Evolutionary conservation across 2,113 vertebrate genomes (phyloP).

Genomic region (Channa argus): DNA sequence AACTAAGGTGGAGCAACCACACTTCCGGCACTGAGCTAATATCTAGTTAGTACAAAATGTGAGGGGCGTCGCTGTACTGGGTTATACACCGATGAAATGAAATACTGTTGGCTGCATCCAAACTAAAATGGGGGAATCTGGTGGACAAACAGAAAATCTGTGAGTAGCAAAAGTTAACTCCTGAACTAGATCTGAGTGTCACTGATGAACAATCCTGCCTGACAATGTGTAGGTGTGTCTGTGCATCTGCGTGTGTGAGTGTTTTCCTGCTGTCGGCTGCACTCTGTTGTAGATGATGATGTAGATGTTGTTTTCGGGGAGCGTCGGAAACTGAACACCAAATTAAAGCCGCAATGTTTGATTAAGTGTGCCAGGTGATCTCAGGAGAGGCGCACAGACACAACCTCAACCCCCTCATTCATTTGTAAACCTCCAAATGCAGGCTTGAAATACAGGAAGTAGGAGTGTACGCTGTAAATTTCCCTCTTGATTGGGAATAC

Average conservation of each 20-base stretch:
- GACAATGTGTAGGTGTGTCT: conserved; percentile 24
- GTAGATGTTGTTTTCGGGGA: conserved; percentile 74
- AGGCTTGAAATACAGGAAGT: conserved; percentile 79
- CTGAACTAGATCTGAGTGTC: conserved; percentile 48
- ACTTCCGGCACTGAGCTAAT: conserved; percentile 33
- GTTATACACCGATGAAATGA: conserved; percentile 16
- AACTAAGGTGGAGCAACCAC: conserved; percentile 47
- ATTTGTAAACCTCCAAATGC: conserved; percentile 80
- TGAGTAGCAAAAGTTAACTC: conserved; percentile 66
- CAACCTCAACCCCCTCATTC: conserved; percentile 78
- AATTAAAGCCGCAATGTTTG: conserved; percentile 81
- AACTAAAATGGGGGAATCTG: conserved; percentile 16
- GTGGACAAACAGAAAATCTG: conserved; percentile 51
- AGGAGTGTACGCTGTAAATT: conserved; percentile 76
- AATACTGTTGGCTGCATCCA: conserved; percentile 7
- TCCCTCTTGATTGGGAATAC: conserved; percentile 80
- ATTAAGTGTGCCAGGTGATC: conserved; percentile 82
- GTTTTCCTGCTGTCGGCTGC: conserved; percentile 50
- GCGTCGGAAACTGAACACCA: conserved; percentile 68
- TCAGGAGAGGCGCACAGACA: conserved; percentile 77
- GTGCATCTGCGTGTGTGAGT: conserved; percentile 24
- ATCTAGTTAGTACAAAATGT: conserved; percentile 39
- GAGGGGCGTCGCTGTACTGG: conserved; percentile 40
- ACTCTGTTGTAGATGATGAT: conserved; percentile 52
- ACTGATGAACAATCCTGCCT: conserved; percentile 46